Percentiles rank a stretch among this genome's conserved stretches.
Evolutionary conservation across 92 coral and sea anemone species (phyloP).

Genomic region (Umimayanthus chanpuru): DNA sequence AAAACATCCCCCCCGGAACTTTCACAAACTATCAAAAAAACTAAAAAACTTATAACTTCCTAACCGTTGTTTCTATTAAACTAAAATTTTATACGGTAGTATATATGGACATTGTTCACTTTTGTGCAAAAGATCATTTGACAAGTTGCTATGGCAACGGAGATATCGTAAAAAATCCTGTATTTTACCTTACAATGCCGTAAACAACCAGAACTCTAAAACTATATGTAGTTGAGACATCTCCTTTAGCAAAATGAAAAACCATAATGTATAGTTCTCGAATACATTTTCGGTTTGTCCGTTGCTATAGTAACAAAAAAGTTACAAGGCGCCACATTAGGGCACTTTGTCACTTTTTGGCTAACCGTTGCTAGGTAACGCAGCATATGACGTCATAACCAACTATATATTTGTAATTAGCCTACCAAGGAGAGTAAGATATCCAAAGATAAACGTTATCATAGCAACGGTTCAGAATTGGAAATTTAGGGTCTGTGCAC

Average conservation of each 20-base stretch:
- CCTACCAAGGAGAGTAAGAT: not conserved
- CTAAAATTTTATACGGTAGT: not conserved
- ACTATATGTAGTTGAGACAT: too few relatives aligned
- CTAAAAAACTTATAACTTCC: not conserved
- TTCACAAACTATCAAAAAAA: not conserved
- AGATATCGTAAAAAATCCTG: too few relatives aligned
- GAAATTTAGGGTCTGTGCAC: not conserved
- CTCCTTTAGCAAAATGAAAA: too few relatives aligned
- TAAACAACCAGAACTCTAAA: too few relatives aligned
- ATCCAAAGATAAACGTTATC: not conserved
- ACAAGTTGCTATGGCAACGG: not conserved
- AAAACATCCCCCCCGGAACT: not conserved
- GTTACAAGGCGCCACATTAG: not conserved
- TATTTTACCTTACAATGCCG: too few relatives aligned
- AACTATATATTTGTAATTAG: not conserved
- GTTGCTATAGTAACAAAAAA: too few relatives aligned
- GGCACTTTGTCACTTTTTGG: not conserved
- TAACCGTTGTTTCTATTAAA: not conserved
- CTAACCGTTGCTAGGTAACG: not conserved
- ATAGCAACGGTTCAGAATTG: not conserved
- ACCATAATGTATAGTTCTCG: too few relatives aligned
- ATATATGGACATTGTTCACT: not conserved
- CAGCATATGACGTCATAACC: not conserved
- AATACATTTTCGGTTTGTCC: too few relatives aligned
- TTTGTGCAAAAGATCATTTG: not conserved